A percentile compares a stretch with the other conserved stretches of the same genome.
These are phyloP conservation scores for Pogonomyrmex californicus DNA, from an alignment of 1,140 invertebrate genomes.

Conservation along the genomic window DNA sequence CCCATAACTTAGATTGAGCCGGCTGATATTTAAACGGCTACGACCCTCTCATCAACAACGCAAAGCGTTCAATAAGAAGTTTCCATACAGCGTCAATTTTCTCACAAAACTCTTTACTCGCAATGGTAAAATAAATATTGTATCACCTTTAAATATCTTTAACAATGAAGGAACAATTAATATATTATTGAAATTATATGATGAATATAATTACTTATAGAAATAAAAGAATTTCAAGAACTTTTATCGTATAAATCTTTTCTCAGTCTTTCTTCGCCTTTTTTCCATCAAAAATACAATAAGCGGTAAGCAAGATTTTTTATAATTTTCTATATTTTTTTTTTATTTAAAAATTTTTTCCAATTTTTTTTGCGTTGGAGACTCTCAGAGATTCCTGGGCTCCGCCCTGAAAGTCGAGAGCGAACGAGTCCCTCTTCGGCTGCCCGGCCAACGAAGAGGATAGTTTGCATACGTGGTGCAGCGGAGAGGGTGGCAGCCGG, in stretches of 20 bases:
- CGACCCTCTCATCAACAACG: slow-evolving; percentile 27
- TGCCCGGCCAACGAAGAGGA: slow-evolving; percentile 74
- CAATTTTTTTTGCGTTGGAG: slow-evolving; percentile 36
- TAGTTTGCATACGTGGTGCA: slow-evolving; percentile 72
- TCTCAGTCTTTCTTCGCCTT: slow-evolving; percentile 52
- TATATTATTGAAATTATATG: not conserved
- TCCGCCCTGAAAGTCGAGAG: slow-evolving; percentile 83
- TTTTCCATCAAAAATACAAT: slow-evolving; percentile 20
- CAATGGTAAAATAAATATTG: slow-evolving; percentile 4
- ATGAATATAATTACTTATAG: not conserved
- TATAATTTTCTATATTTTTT: slow-evolving; percentile 69
- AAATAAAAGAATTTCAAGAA: slow-evolving; percentile 37
- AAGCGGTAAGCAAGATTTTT: slow-evolving; percentile 53
- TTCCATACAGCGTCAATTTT: not conserved
- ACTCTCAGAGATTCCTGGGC: slow-evolving; percentile 79
- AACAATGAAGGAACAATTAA: not conserved
- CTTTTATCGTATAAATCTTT: slow-evolving; percentile 68
- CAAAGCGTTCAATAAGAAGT: slow-evolving; percentile 18
- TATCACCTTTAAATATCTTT: not conserved
- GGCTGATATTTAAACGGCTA: slow-evolving; percentile 25
- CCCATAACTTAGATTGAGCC: slow-evolving; percentile 28
- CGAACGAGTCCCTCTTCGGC: slow-evolving; percentile 76
- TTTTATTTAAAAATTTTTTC: slow-evolving; percentile 43
- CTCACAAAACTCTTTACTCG: not conserved
- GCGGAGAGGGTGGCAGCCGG: slow-evolving; percentile 74